A percentile compares a stretch with the other conserved stretches of the same genome.
Evolutionary conservation across 2,888 invertebrate species (phyloP).

Genomic region (Callyntrura sp.): DNA sequence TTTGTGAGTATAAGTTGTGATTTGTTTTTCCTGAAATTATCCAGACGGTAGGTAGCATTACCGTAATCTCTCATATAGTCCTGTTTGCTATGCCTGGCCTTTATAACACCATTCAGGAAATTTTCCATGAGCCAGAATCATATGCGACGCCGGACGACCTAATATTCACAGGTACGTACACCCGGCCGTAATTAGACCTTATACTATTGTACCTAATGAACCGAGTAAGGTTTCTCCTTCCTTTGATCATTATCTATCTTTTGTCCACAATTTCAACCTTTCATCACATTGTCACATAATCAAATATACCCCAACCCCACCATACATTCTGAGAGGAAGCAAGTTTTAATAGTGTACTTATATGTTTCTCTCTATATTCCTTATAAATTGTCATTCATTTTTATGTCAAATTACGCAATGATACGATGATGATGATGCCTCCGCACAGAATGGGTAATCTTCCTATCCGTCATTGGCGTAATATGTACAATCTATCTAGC

Average conservation of each 20-base stretch:
- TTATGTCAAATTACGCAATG: neutral
- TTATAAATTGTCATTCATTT: slow-evolving; percentile 9
- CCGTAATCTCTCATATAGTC: slow-evolving; percentile 70
- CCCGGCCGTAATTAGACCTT: too few species aligned
- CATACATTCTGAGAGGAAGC: too few species aligned
- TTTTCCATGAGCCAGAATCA: slow-evolving; percentile 73
- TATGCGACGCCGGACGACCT: slow-evolving; percentile 76
- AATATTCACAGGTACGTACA: slow-evolving; percentile 72
- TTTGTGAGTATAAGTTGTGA: too few species aligned
- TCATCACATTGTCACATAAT: too few species aligned
- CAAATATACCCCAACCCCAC: too few species aligned
- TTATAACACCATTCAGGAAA: slow-evolving; percentile 78
- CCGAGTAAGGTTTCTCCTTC: too few species aligned
- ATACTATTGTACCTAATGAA: neutral
- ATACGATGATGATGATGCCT: too few species aligned
- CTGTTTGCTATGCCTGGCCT: slow-evolving; percentile 79
- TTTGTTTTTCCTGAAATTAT: neutral
- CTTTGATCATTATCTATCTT: too few species aligned
- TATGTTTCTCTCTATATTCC: neutral
- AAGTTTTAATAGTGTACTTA: neutral
- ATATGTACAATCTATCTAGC: slow-evolving; percentile 77
- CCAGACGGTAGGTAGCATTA: slow-evolving; percentile 77
- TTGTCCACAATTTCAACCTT: too few species aligned
- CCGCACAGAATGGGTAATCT: slow-evolving; percentile 77
- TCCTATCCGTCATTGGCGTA: slow-evolving; percentile 75